Conservation (phyloP, 2,113 vertebrate species). For the Anas platyrhynchos region DNA sequence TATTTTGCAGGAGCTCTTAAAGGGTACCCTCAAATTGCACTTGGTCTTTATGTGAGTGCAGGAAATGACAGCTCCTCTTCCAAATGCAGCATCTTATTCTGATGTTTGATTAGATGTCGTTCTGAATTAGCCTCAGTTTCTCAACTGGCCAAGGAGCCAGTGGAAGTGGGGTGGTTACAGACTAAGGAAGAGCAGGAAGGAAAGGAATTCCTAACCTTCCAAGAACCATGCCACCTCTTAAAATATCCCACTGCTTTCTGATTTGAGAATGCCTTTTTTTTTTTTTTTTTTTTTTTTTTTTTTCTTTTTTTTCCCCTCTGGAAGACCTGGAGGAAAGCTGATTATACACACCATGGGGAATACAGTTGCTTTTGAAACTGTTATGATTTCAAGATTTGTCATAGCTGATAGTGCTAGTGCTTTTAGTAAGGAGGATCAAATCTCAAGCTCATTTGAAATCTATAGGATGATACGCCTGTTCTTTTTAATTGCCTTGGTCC, state of each 20-base stretch:
- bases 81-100: not conserved
- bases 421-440: not conserved
- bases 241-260: not conserved
- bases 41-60: not conserved
- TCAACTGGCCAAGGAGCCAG: not conserved
- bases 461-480: not conserved
- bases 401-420: not conserved
- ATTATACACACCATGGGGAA: not conserved
- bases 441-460: not conserved
- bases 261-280: not conserved
- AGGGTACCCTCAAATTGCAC: not conserved
- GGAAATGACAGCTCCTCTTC: not conserved
- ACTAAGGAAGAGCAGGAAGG: not conserved
- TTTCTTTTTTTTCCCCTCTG: not conserved
- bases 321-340: not conserved
- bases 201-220: not conserved
- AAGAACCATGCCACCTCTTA: not conserved
- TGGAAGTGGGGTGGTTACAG: not conserved
- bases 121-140: not conserved
- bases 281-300: not conserved
- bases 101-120: not conserved
- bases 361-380: not conserved
- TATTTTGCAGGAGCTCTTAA: not conserved
- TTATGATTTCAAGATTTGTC: constrained; percentile 13
- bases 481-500: not conserved